phyloP scores from a whole-genome alignment of 2,113 vertebrate species.

The Lampris megalopsis region DNA sequence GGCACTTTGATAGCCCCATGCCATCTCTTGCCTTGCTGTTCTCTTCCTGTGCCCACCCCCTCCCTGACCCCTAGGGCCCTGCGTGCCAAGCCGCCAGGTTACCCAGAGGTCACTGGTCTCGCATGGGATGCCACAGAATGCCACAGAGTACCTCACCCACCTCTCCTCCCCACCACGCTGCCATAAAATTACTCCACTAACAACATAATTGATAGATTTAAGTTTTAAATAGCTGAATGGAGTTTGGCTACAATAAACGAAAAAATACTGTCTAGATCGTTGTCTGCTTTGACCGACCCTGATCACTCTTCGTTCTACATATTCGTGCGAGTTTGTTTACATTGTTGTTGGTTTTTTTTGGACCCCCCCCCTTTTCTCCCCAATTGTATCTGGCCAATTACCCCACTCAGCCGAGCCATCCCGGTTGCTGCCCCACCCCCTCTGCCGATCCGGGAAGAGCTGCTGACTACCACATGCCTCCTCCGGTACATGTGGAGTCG shows the following conservation, averaged over 20 bases:
- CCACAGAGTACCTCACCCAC: slow-evolving; percentile 8
- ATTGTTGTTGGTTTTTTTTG: too few relatives aligned
- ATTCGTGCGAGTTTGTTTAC: too few relatives aligned
- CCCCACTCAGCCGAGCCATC: too few relatives aligned
- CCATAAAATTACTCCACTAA: slow-evolving; percentile 53
- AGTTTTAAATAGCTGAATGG: slow-evolving; percentile 49
- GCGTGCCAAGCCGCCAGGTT: slow-evolving; percentile 58
- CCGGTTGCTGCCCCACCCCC: too few relatives aligned
- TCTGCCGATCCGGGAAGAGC: too few relatives aligned
- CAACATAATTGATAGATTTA: slow-evolving; percentile 58
- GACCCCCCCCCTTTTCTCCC: too few relatives aligned
- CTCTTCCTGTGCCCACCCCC: slow-evolving; percentile 34
- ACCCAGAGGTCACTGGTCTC: slow-evolving; percentile 71
- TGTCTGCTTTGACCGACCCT: too few relatives aligned
- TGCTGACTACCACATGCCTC: too few relatives aligned
- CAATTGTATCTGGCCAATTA: too few relatives aligned
- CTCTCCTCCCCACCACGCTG: slow-evolving; percentile 15
- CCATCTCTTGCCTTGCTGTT: slow-evolving; percentile 38
- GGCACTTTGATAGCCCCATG: slow-evolving; percentile 36
- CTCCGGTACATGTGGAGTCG: too few relatives aligned
- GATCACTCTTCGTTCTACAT: too few relatives aligned
- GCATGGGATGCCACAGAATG: slow-evolving; percentile 50
- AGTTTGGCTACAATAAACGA: slow-evolving; percentile 20
- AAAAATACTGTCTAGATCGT: neutral
- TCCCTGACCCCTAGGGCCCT: slow-evolving; percentile 32